phyloP scores from a whole-genome alignment of 1,140 invertebrate species.

The Neotoxoptera formosana region DNA sequence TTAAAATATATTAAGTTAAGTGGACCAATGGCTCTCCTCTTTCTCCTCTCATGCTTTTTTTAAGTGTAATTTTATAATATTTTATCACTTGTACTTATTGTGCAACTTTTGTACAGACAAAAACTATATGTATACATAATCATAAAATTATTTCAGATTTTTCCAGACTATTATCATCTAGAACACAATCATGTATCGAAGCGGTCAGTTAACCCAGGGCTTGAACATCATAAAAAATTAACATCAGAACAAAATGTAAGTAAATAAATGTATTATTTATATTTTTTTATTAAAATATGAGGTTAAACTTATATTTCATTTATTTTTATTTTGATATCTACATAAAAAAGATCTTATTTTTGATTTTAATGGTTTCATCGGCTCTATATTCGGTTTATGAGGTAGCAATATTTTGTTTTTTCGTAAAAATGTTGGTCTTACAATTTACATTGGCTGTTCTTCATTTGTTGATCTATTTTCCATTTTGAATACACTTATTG shows the following conservation, averaged over 20 bases:
- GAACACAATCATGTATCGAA: conserved; percentile 76
- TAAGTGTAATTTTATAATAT: background rate
- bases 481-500: background rate
- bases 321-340: background rate
- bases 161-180: conserved; percentile 82
- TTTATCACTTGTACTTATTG: background rate
- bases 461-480: background rate
- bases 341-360: background rate
- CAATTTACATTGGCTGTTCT: background rate
- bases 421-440: background rate
- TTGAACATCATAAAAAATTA: conserved; percentile 72
- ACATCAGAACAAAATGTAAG: conserved; percentile 74
- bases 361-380: conserved; percentile 27
- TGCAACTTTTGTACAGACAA: background rate
- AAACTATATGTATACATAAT: background rate
- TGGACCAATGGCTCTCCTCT: background rate
- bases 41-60: background rate
- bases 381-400: background rate
- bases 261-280: background rate
- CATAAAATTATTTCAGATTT: conserved; percentile 73
- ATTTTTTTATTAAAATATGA: too few species aligned
- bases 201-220: conserved; percentile 74
- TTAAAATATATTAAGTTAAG: background rate
- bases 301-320: background rate
- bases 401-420: conserved; percentile 15